Base-by-base conservation (phyloP, 2,888 invertebrate species). In the Xanthorhoe designata region DNA sequence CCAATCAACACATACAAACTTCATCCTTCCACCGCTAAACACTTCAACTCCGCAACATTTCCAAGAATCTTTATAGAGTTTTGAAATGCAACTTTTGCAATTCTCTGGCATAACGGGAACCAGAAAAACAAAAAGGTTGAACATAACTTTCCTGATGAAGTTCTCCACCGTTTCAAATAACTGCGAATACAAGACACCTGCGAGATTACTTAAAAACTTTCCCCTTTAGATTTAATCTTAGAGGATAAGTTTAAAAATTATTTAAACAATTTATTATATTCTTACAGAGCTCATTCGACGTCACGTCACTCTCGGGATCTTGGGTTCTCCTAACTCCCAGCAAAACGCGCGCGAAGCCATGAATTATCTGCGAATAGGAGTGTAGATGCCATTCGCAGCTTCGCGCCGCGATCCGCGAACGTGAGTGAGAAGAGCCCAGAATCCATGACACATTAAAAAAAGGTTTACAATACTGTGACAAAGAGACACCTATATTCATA, bases 141-240 rank as follows among this genome's bases (percentile, higher is more conserved):
- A 70, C 71, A 73, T 69, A 78, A 81, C 74, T 81, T 77, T 63
- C 72, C 73, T 80, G 73, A 78, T 68, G 78, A 85, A 86, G 78
- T 86, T 86, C 73, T 70, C 71, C 76, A 75, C 76, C 77, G 78
- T 79, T 80, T 78, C 78, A 69, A 82, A 83, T 80, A 84, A 83
- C 79, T 81, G 81, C 77, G 79, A 81, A 85, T 81, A 84, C 79
- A 82, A 78, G 78, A 77, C 83, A 87, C 84, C 84, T 84, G 84
- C 72, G 82, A 82, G 83, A 82, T 80, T 81, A 79, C 79, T 83
- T 77, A 76, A 69, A 70, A 84, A 84, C 78, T 83, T 79, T 67
- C 69, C 65, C 67, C 77, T 76, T 79, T 76, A 83, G 84, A 81
- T 81, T 78, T 77, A 80, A 80, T 75, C 81, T 78, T 76, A 74